Evolutionary conservation across 1,140 invertebrate genomes (phyloP), one percentile per base, ranked within the genome.

Genomic region (Brevipalpus yothersi): DNA sequence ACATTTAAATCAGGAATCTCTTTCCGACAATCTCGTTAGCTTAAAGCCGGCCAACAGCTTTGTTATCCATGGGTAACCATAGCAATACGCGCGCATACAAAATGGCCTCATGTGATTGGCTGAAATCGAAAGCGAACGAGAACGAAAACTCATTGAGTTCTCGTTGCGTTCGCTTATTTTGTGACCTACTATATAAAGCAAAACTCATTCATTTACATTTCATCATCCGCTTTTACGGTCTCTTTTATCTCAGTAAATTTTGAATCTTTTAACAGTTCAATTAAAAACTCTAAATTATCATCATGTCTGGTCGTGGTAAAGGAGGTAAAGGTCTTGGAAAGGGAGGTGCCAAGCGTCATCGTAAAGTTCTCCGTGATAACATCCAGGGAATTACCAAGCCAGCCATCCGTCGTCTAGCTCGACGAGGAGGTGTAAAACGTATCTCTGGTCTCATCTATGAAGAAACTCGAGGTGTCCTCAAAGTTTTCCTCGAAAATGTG

Each of bases 401-500:
- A 13, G 78, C 78, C 47, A 80, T 79, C 64, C 72, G 77, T 64
- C 75, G 76, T 67, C 66, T 84, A 62, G 81, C 81, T 60, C 75
- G 80, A 57, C 73, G 83, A 66, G 83, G 82, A 59, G 82, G 82
- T 58, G 81, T 84, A 0, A 84, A 84, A 66, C 75, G 81, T 65
- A 80, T 84, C 61, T 82, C 80, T 54, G 80, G 79, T 17, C 68
- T 82, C 54, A 82, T 83, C 63, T 83, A 84, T 66, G 80, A 82
- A 67, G 80, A 80, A 67, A 80, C 77, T 53, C 75, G 78, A 59
- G 77, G 78, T 65, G 80, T 82, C 0, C 69, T 84, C 11, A 85
- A 83, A 69, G 78, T 83, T 0, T 86, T 86, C 70, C 71, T 86
- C 58, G 82, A 84, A 69, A 85, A 84, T 67, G 81, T 86, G 0